Conservation (phyloP, 2,797 vertebrate genomes). For the Pseudochromis fuscus region DNA sequence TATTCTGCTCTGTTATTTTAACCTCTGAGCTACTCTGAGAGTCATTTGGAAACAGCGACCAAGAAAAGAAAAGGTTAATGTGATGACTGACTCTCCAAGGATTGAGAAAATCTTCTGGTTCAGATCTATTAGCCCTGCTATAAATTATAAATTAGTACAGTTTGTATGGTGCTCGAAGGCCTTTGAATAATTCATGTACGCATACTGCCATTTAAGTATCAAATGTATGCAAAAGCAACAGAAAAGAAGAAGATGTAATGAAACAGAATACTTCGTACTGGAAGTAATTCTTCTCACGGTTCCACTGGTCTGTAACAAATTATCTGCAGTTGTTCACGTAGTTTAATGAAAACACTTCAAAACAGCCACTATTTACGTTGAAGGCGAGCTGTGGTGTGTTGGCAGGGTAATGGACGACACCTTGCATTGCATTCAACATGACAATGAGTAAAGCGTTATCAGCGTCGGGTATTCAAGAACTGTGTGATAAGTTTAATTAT, state of each 20-base stretch:
- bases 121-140: slow-evolving; percentile 25
- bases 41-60: slow-evolving; percentile 31
- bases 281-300: slow-evolving; percentile 10
- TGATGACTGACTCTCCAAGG: slow-evolving; percentile 43
- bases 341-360: no score
- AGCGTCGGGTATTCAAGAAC: no score
- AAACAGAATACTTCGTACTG: background rate
- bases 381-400: no score
- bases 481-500: no score
- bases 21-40: slow-evolving; percentile 29
- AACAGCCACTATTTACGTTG: no score
- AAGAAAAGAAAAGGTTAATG: slow-evolving; percentile 41
- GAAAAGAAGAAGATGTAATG: background rate
- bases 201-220: slow-evolving; percentile 13
- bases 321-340: no score
- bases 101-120: slow-evolving; percentile 22
- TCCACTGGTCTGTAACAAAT: no score
- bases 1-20: slow-evolving; percentile 33
- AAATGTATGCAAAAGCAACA: slow-evolving; percentile 22
- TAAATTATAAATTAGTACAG: slow-evolving; percentile 38
- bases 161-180: slow-evolving; percentile 30
- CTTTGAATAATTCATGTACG: slow-evolving; percentile 53
- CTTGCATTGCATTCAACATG: no score
- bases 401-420: no score
- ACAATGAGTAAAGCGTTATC: no score